A percentile compares a stretch with the other conserved stretches of the same genome.
Conservation (phyloP, 2,797 vertebrate genomes). For the Pseudomugil gertrudae region DNA sequence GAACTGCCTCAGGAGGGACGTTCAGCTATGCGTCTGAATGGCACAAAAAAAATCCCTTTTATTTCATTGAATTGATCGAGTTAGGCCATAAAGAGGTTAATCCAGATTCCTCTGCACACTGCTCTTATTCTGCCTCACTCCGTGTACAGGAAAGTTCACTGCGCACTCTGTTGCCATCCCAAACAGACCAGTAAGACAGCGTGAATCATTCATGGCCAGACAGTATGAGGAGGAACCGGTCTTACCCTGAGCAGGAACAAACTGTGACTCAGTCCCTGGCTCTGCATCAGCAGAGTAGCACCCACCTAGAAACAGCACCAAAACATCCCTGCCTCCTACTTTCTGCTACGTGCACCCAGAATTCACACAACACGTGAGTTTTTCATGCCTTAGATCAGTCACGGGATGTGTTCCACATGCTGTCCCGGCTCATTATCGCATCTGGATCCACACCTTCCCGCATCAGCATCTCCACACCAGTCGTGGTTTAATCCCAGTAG, state of each 20-base stretch:
- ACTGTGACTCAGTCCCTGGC: conserved; percentile 64
- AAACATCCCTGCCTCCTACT: conserved; percentile 33
- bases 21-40: neutral
- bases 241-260: conserved; percentile 38
- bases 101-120: neutral
- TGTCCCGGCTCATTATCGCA: neutral
- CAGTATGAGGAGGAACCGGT: conserved; percentile 64
- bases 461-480: conserved; percentile 55
- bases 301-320: conserved; percentile 63
- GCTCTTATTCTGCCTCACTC: neutral
- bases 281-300: conserved; percentile 39
- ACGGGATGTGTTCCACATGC: neutral
- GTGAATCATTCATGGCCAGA: conserved; percentile 74
- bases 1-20: neutral
- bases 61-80: neutral
- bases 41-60: neutral
- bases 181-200: conserved; percentile 46
- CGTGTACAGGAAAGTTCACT: conserved; percentile 17
- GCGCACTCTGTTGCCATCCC: conserved; percentile 23
- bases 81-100: neutral
- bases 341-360: neutral
- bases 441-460: conserved; percentile 8
- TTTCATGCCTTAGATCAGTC: neutral
- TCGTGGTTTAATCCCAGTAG: conserved; percentile 53
- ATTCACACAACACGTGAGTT: neutral